Base-by-base conservation (phyloP, 2,113 vertebrate species). In the Salvelinus fontinalis region DNA sequence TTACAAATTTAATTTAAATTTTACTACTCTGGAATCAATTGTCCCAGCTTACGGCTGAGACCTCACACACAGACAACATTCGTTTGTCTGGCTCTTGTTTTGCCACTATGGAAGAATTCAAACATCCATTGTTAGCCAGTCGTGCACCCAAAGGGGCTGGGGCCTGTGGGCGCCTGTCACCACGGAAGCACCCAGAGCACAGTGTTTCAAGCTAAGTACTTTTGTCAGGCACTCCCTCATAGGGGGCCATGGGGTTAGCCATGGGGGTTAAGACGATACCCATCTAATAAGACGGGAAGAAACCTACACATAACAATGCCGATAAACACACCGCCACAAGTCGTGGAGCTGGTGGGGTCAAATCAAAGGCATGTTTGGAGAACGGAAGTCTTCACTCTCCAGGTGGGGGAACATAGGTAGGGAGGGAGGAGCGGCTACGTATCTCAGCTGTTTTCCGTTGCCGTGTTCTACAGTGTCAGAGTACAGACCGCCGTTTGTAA, bases 241-340 rank as follows among this genome's bases (percentile, higher is more conserved):
- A 44, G 71, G 84, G 75, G 14, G 51, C 51, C 14, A 54, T 54
- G 51, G 51, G 51, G 51, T 54, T 54, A 54, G 80, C 75, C 76
- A 78, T 91, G 89, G 24, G 86, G 90, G 90, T 89, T 78, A 81
- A 88, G 77, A 66, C 14, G 90, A 92, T 84, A 85, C 84, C 79
- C 77, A 20, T 74, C 71, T 73, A 81, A 81, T 77, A 54, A 54
- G 51, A 54, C 16, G 51, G 76, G 81, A 77, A 74, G 83, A 48
- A 75, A 84, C 83, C 89, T 71, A 78, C 84, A 87, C 83, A 87
- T 76, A 89, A 87, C 89, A 89, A 39, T 3, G 7, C 71, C 54
- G 75, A 48, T 44, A 91, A 87, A 92, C 89, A 44, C 65, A 67
- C 87, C 85, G 86, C 85, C 88, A 88, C 16, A 86, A 71, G 79